Conservation (phyloP, 1,140 invertebrate species). For the Polypedilum vanderplanki region DNA sequence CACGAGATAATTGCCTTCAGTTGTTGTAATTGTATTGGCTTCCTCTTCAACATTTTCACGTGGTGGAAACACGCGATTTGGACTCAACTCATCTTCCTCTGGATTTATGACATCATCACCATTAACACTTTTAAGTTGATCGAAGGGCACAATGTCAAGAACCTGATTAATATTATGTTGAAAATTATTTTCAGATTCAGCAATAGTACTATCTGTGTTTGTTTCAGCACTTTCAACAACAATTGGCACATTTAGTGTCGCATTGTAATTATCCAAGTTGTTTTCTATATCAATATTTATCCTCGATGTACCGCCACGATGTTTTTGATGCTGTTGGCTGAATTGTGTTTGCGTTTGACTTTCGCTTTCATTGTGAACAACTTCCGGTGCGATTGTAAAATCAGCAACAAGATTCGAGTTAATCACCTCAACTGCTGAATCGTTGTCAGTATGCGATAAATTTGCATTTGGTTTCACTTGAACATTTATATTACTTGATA, state of each 20-base stretch:
- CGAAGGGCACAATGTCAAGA: neutral
- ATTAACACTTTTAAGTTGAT: neutral
- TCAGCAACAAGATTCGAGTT: neutral
- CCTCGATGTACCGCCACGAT: neutral
- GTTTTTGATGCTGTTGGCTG: neutral
- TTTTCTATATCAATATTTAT: neutral
- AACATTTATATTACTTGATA: neutral
- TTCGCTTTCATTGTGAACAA: neutral
- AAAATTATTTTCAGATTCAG: constrained; percentile 1
- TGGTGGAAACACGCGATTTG: neutral
- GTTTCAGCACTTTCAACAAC: neutral
- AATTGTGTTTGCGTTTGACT: neutral
- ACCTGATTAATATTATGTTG: neutral
- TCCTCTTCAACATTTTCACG: constrained; percentile 1
- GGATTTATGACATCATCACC: neutral
- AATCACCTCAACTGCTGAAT: neutral
- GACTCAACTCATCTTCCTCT: neutral
- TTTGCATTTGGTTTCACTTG: neutral
- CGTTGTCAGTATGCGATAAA: neutral
- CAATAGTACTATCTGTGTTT: neutral
- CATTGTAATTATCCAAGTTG: neutral
- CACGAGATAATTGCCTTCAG: neutral
- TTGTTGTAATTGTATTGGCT: neutral
- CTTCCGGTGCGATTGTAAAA: neutral
- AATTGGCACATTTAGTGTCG: neutral